phyloP scores from a whole-genome alignment of 2,888 invertebrate species.

The Thereva unica region DNA sequence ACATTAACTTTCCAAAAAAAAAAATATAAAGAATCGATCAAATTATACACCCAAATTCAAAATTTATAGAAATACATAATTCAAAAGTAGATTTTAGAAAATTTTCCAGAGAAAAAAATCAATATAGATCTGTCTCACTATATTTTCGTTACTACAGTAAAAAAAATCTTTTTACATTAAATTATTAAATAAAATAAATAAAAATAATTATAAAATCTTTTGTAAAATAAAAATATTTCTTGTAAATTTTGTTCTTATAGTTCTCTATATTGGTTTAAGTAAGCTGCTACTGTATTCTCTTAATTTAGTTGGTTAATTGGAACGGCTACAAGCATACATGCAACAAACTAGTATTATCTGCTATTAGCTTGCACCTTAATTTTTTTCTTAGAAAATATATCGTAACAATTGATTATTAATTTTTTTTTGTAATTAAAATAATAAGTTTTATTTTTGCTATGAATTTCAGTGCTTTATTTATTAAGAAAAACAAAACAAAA shows the following conservation, averaged over 20 bases:
- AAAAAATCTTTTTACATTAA: not conserved
- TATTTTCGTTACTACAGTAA: constrained; percentile 26
- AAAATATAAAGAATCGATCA: not conserved
- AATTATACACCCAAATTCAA: constrained; percentile 14
- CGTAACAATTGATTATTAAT: constrained; percentile 5
- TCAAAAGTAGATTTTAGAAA: constrained; percentile 5
- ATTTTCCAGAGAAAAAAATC: not conserved
- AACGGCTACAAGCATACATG: constrained; percentile 23
- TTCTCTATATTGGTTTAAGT: constrained; percentile 28
- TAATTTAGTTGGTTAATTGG: constrained; percentile 25
- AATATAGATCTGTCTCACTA: constrained; percentile 39
- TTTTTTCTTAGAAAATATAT: constrained; percentile 23
- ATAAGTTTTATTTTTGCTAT: constrained; percentile 7
- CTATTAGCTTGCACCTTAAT: constrained; percentile 16
- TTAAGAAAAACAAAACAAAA: too few species aligned
- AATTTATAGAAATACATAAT: not conserved
- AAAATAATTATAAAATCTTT: constrained; percentile 11
- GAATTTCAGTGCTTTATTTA: constrained; percentile 1
- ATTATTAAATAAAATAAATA: not conserved
- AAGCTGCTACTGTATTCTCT: constrained; percentile 19
- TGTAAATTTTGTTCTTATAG: constrained; percentile 23
- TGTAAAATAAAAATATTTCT: constrained; percentile 16
- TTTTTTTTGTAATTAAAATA: not conserved
- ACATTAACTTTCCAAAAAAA: too few species aligned
- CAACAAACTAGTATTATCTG: constrained; percentile 30